phyloP scores from a whole-genome alignment of 2,113 vertebrate species.

The Siphamia tubifer region DNA sequence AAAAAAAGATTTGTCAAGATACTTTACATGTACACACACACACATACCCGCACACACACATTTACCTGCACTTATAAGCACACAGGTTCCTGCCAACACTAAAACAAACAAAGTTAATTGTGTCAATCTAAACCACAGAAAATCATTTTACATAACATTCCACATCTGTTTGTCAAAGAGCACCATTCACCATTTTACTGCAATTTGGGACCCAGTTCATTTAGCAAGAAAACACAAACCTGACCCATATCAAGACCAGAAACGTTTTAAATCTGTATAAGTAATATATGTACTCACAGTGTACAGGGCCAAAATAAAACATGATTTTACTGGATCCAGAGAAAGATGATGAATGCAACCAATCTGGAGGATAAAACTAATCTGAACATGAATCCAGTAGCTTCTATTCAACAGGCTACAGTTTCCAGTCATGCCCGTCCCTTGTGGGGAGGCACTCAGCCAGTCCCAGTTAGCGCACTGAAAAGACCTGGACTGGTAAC shows the following conservation, averaged over 20 bases:
- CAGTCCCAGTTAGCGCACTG: neutral
- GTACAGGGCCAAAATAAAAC: neutral
- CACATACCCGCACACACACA: neutral
- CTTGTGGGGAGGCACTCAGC: neutral
- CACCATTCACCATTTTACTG: too few relatives aligned
- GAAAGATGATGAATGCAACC: neutral
- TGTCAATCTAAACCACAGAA: too few relatives aligned
- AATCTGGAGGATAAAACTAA: neutral
- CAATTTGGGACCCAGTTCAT: neutral
- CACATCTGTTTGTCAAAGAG: too few relatives aligned
- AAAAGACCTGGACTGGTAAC: neutral
- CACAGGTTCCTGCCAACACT: slow-evolving; percentile 26
- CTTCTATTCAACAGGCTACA: neutral
- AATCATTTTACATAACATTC: too few relatives aligned
- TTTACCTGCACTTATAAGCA: slow-evolving; percentile 8
- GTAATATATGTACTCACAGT: slow-evolving; percentile 18
- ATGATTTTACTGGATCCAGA: neutral
- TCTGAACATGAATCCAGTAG: neutral
- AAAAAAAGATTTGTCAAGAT: too few relatives aligned
- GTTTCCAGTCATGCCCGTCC: neutral
- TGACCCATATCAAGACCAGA: neutral
- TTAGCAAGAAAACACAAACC: neutral
- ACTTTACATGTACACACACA: neutral
- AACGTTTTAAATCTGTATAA: neutral
- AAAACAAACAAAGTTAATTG: neutral